Percentiles rank a stretch among this genome's conserved stretches.
Conservation (phyloP, 2,888 invertebrate species). For the Villa cingulata region DNA sequence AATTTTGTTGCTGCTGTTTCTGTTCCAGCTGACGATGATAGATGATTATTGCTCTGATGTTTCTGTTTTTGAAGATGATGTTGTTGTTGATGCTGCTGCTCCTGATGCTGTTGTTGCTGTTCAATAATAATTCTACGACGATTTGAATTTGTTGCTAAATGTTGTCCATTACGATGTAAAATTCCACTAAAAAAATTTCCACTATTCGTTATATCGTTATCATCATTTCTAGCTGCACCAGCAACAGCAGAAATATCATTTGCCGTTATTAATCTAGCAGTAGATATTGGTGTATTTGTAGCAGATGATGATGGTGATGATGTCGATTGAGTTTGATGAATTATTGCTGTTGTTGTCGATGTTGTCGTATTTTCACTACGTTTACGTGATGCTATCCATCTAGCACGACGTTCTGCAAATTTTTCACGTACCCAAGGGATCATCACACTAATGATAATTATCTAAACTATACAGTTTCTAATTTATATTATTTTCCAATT, state of each 20-base stretch:
- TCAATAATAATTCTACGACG: slow-evolving; percentile 9
- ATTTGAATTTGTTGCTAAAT: slow-evolving; percentile 2
- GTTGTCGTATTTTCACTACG: slow-evolving; percentile 17
- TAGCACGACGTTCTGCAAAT: slow-evolving; percentile 33
- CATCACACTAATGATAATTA: no score
- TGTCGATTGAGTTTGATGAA: no score
- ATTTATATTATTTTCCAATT: no score
- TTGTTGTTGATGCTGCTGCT: neutral
- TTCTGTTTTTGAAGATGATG: no score
- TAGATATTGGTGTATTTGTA: no score
- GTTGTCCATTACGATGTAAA: no score
- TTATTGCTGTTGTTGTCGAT: neutral
- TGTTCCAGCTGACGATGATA: no score
- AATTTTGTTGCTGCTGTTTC: neutral
- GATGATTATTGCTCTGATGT: no score
- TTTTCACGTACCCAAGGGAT: slow-evolving; percentile 37
- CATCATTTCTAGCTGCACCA: no score
- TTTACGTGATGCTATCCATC: slow-evolving; percentile 29
- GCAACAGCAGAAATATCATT: no score
- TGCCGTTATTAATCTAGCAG: no score
- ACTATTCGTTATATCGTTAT: neutral
- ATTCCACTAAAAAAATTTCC: no score
- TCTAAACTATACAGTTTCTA: neutral
- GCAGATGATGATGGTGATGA: slow-evolving; percentile 3
- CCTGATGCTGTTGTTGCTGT: neutral